Evolutionary conservation across 1,140 invertebrate genomes (phyloP).

Genomic region (Diorhabda sublineata): DNA sequence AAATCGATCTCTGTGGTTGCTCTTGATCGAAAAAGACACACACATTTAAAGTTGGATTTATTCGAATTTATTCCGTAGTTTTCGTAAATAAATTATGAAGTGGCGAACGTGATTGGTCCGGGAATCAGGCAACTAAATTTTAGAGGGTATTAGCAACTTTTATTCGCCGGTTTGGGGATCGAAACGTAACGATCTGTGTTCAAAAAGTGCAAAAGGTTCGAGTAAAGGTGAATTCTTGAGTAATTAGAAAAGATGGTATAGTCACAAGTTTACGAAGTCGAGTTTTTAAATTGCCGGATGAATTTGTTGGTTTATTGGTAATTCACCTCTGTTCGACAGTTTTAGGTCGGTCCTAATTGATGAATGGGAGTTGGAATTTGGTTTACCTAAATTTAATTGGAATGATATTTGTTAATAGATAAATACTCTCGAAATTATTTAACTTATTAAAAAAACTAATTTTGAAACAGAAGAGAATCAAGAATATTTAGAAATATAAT

Average conservation of each 20-base stretch:
- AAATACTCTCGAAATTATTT: too few relatives aligned
- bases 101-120: not conserved
- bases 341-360: not conserved
- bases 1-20: not conserved
- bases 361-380: not conserved
- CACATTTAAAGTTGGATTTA: conserved; percentile 2
- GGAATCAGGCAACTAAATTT: not conserved
- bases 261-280: not conserved
- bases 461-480: too few relatives aligned
- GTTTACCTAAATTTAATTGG: too few relatives aligned
- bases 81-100: conserved; percentile 3
- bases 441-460: too few relatives aligned
- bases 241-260: not conserved
- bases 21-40: conserved; percentile 1
- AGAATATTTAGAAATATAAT: too few relatives aligned
- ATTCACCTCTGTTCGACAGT: not conserved
- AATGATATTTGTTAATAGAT: too few relatives aligned
- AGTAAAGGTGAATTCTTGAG: not conserved
- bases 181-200: not conserved
- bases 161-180: not conserved
- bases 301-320: not conserved
- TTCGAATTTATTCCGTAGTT: conserved; percentile 2
- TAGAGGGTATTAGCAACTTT: not conserved
- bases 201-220: not conserved
- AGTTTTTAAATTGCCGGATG: not conserved